Conservation (phyloP, 2,113 vertebrate genomes). For the Suricata suricatta region DNA sequence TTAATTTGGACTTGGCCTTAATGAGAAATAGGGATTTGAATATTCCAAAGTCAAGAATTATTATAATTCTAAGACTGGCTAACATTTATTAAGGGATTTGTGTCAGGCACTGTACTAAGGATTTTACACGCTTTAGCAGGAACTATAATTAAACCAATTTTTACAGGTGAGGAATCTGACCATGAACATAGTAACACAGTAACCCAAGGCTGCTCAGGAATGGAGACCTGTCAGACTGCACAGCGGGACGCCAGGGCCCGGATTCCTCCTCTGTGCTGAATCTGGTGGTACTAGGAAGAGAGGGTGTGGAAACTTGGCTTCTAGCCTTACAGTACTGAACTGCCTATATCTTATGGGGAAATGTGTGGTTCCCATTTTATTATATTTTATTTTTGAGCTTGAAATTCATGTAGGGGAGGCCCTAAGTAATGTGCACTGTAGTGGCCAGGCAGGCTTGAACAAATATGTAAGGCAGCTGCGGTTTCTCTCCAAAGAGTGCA, state of each 20-base stretch:
- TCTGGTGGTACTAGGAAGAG: background rate
- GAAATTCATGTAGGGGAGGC: background rate
- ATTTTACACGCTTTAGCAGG: background rate
- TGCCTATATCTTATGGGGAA: background rate
- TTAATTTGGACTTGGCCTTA: background rate
- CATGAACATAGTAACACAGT: background rate
- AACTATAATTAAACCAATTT: background rate
- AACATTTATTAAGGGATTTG: constrained; percentile 16
- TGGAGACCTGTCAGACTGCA: background rate
- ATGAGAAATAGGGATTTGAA: background rate
- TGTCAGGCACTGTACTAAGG: background rate
- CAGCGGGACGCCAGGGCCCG: rapidly evolving
- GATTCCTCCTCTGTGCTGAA: background rate
- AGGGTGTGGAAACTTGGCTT: background rate
- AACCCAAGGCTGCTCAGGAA: background rate
- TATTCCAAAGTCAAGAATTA: background rate
- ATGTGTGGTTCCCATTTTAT: background rate
- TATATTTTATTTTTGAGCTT: background rate
- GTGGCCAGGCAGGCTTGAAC: background rate
- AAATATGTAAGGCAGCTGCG: background rate
- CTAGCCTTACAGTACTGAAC: background rate
- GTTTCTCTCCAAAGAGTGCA: background rate
- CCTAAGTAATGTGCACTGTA: background rate
- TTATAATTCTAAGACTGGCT: background rate
- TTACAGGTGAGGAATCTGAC: background rate